Evolutionary conservation across 2,113 vertebrate genomes (phyloP).

Genomic region (Nerophis lumbriciformis): DNA sequence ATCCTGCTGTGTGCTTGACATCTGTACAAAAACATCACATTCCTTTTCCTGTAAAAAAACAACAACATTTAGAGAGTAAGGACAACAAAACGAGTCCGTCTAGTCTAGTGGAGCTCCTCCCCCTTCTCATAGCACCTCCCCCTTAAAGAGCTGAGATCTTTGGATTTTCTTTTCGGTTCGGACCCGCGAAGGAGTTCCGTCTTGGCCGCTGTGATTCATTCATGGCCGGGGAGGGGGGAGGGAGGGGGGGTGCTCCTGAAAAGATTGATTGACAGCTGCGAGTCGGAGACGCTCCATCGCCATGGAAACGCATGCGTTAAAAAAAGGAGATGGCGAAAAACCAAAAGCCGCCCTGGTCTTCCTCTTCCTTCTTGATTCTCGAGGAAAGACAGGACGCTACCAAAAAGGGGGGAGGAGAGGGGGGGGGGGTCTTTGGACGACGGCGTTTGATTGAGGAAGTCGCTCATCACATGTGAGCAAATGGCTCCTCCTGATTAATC

Average conservation of each 20-base stretch:
- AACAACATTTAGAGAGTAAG: slow-evolving; percentile 46
- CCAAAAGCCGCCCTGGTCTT: slow-evolving; percentile 22
- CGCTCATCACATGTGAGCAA: slow-evolving; percentile 47
- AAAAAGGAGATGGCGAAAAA: slow-evolving; percentile 4
- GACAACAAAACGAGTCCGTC: slow-evolving; percentile 56
- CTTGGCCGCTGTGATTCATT: slow-evolving; percentile 58
- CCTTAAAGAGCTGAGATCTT: slow-evolving; percentile 19
- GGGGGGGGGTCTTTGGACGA: slow-evolving; percentile 49
- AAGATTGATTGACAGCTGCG: slow-evolving; percentile 54
- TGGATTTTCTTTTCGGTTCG: background rate
- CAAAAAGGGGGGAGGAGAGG: slow-evolving; percentile 15
- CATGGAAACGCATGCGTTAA: slow-evolving; percentile 58
- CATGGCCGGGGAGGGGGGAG: slow-evolving; percentile 24
- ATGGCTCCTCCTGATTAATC: slow-evolving; percentile 62
- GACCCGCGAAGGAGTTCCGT: slow-evolving; percentile 31
- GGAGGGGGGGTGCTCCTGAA: background rate
- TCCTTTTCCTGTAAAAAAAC: slow-evolving; percentile 65
- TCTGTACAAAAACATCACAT: slow-evolving; percentile 73
- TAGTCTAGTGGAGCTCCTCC: slow-evolving; percentile 41
- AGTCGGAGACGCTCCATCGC: slow-evolving; percentile 40
- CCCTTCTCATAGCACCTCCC: slow-evolving; percentile 14
- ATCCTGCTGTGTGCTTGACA: slow-evolving; percentile 76
- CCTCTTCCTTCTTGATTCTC: slow-evolving; percentile 61
- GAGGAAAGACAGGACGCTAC: slow-evolving; percentile 41
- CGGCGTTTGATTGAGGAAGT: slow-evolving; percentile 54